Base-by-base conservation (phyloP, 2,888 invertebrate species). In the Ophonus ardosiacus region DNA sequence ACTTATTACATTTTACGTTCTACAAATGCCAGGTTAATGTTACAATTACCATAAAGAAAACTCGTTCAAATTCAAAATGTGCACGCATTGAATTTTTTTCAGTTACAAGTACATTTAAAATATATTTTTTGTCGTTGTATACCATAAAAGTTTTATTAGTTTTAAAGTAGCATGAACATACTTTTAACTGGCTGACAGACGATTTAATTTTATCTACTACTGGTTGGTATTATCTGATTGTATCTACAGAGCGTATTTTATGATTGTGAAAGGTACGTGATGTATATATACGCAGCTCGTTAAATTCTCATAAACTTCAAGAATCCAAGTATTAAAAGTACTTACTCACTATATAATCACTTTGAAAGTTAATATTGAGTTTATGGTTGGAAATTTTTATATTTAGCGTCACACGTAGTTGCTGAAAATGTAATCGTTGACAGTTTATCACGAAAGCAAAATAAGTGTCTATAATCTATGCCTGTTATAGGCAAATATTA, bases 271-370 rank as follows among this genome's bases (percentile, higher is more conserved):
- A 74, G 43, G 43, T 74, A 74, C 71, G 71, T 74, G 68, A 74
- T 74, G 71, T 74, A 40, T 74, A 74, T 74, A 43, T 43, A 68
- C 40, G 71, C 71, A 74, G 43, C 71, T 74, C 71, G 40, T 74
- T 74, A 74, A 74, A 74, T 51, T 18, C 40, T 8, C 43, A 18
- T 74, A 74, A 74, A 74, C 8, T 74, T 74, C 17, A 17, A 51
- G 43, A 51, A 51, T 74, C 40, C 18, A 43, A 74, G 71, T 74
- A 43, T 68, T 74, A 74, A 74, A 74, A 10, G 43, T 74, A 21
- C 71, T 24, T 10, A 18, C 40, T 74, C n/a, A n/a, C n/a, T n/a
- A n/a, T n/a, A 74, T 51, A 74, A 74, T 74, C 40, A 74, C 40
- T 15, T 43, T 74, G 10, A 43, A 74, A 74, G 71, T 74, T 40